Conservation (phyloP, 2,888 invertebrate species). For the Leptopilina syphax region DNA sequence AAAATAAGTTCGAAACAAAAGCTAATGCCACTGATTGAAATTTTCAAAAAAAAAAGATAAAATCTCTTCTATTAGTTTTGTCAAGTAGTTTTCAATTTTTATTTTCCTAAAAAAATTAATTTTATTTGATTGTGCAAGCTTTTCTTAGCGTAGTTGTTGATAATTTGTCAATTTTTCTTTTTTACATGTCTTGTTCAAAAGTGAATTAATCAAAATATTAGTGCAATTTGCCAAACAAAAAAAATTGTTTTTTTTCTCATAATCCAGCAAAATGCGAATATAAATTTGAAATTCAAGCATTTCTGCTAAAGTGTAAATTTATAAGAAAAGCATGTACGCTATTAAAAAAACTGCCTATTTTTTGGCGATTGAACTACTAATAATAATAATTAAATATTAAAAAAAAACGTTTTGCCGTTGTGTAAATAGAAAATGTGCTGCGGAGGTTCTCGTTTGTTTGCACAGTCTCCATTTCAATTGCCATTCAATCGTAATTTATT, state of each 20-base stretch:
- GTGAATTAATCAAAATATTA: constrained; percentile 14
- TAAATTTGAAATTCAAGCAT: not conserved
- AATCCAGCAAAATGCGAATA: constrained; percentile 16
- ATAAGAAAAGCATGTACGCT: constrained; percentile 59
- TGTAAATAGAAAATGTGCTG: constrained; percentile 41
- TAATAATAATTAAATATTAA: too few species aligned
- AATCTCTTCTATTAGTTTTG: too few species aligned
- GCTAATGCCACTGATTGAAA: constrained; percentile 38
- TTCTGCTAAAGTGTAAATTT: not conserved
- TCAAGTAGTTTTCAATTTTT: not conserved
- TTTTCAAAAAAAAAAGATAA: too few species aligned
- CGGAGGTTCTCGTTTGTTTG: constrained; percentile 39
- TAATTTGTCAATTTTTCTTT: not conserved
- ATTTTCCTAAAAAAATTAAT: not conserved
- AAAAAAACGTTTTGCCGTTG: constrained; percentile 44
- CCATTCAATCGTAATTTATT: not conserved
- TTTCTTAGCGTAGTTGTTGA: constrained; percentile 33
- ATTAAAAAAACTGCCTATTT: constrained; percentile 48
- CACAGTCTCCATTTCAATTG: constrained; percentile 16
- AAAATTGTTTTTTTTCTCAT: not conserved
- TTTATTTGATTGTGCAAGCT: constrained; percentile 27
- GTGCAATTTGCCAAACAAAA: not conserved
- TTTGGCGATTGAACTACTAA: constrained; percentile 58
- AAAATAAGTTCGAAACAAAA: constrained; percentile 65
- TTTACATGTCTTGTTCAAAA: not conserved